phyloP scores from a whole-genome alignment of 2,797 vertebrate species.

The Echeneis naucrates region DNA sequence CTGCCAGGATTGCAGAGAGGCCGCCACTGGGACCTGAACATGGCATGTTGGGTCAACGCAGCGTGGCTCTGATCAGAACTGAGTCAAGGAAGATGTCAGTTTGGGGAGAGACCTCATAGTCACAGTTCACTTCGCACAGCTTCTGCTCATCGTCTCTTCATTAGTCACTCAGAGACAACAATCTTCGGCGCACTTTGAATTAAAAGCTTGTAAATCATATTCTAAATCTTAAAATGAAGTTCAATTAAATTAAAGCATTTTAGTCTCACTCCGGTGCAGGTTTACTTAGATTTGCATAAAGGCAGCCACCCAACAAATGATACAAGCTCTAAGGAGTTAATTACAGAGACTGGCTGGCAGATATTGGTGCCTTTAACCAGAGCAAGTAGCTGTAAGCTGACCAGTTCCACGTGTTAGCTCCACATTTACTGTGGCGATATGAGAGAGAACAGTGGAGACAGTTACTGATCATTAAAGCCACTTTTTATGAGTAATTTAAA shows the following conservation, averaged over 20 bases:
- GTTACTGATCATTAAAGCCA: neutral
- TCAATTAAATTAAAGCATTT: neutral
- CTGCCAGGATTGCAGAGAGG: slow-evolving; percentile 27
- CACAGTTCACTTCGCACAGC: neutral
- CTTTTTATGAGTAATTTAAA: neutral
- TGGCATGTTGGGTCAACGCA: slow-evolving; percentile 45
- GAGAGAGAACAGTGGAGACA: neutral
- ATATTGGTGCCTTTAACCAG: neutral
- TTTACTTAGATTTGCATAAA: neutral
- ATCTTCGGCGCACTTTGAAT: neutral
- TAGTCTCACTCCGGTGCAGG: neutral
- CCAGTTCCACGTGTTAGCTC: neutral
- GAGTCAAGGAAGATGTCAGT: slow-evolving; percentile 44
- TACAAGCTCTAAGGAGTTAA: neutral
- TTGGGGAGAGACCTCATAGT: slow-evolving; percentile 18
- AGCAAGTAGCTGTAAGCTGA: neutral
- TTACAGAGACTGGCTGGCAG: neutral
- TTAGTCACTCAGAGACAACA: neutral
- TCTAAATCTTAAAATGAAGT: neutral
- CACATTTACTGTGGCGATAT: neutral
- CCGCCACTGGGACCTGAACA: slow-evolving; percentile 54
- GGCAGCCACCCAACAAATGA: neutral
- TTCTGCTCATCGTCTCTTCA: neutral
- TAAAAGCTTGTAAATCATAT: neutral
- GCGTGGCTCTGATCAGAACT: slow-evolving; percentile 51